These are phyloP conservation scores for Drosophila watanabei DNA, from an alignment of 1,140 invertebrate genomes.

Conservation along the genomic window DNA sequence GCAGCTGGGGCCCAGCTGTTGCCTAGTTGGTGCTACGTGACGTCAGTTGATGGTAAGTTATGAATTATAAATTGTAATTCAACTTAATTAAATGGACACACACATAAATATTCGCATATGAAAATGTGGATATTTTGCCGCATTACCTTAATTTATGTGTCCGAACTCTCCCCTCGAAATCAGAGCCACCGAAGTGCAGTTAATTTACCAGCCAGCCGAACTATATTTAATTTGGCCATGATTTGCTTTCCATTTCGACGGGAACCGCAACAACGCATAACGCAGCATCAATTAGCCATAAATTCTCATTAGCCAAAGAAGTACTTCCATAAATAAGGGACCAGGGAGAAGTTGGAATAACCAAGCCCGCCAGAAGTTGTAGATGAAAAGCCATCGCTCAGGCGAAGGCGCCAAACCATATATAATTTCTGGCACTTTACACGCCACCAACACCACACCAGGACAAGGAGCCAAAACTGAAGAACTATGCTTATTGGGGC, in stretches of 20 bases:
- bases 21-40: constrained; percentile 14
- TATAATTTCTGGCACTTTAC: constrained; percentile 38
- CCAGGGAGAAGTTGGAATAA: not conserved
- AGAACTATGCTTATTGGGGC: constrained; percentile 2
- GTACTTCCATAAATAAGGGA: constrained; percentile 53
- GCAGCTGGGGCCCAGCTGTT: constrained; percentile 25
- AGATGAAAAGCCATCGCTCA: constrained; percentile 46
- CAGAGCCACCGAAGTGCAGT: constrained; percentile 27
- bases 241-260: constrained; percentile 32
- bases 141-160: constrained; percentile 48
- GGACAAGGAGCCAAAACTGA: constrained; percentile 4
- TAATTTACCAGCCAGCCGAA: constrained; percentile 17
- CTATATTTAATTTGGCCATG: constrained; percentile 23
- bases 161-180: constrained; percentile 2
- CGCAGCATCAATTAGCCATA: constrained; percentile 69
- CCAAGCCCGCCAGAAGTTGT: constrained; percentile 5
- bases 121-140: constrained; percentile 51
- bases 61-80: constrained; percentile 68
- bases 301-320: constrained; percentile 65
- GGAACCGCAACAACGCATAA: constrained; percentile 11
- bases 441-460: constrained; percentile 29
- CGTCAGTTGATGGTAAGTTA: constrained; percentile 29
- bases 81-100: constrained; percentile 56
- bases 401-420: constrained; percentile 41
- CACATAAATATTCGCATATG: constrained; percentile 12